A percentile compares a stretch with the other conserved stretches of the same genome.
These are phyloP conservation scores for Orycteropus afer DNA, from an alignment of 2,113 vertebrate species.

Conservation along the genomic window DNA sequence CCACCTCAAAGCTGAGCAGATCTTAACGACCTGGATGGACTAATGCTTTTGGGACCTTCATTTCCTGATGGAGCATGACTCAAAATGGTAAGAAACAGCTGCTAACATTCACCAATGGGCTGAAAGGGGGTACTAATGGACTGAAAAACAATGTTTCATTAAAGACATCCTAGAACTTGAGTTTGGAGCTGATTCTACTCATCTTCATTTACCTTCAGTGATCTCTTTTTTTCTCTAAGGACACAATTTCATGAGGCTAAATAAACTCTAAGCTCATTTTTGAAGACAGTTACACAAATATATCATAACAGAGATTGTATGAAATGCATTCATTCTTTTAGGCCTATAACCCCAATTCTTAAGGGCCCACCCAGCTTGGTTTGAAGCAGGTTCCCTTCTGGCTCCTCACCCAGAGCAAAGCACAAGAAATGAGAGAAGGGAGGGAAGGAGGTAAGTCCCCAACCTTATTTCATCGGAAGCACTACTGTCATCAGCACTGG, in stretches of 20 bases:
- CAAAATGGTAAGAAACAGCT: too few relatives aligned
- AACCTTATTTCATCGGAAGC: constrained; percentile 98
- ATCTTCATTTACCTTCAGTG: background rate
- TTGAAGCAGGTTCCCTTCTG: background rate
- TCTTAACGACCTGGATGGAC: too few relatives aligned
- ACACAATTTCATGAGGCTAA: background rate
- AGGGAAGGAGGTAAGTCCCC: background rate
- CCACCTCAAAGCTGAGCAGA: too few relatives aligned
- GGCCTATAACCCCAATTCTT: background rate
- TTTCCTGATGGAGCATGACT: too few relatives aligned
- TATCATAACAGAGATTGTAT: background rate
- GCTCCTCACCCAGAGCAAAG: background rate
- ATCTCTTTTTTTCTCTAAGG: background rate
- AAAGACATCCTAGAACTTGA: background rate
- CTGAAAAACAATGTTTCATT: background rate
- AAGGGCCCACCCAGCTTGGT: background rate
- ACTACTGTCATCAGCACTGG: constrained; percentile 93
- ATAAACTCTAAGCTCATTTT: background rate
- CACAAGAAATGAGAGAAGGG: background rate
- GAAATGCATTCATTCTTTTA: background rate
- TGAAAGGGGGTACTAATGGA: background rate
- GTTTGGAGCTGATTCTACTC: too few relatives aligned
- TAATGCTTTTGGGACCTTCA: too few relatives aligned
- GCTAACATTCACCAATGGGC: too few relatives aligned
- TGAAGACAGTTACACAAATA: background rate